A percentile compares a stretch with the other conserved stretches of the same genome.
Evolutionary conservation across 2,888 invertebrate species (phyloP).

Genomic region (Leucoma salicis): DNA sequence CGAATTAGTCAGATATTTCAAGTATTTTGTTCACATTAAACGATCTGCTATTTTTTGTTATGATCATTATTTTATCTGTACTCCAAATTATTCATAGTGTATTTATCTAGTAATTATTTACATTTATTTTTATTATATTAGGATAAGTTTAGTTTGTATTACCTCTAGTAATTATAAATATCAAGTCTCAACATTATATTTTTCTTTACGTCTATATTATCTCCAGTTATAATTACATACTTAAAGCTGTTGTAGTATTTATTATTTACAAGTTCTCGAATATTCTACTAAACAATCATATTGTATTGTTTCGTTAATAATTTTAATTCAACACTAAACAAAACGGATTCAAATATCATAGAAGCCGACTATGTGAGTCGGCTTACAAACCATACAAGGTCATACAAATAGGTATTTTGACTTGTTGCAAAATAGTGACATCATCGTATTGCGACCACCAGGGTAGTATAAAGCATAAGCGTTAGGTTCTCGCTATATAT

Average conservation of each 20-base stretch:
- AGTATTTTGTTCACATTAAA: conserved; percentile 20
- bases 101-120: too few species aligned
- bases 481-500: conserved; percentile 55
- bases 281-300: neutral
- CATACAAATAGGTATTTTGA: conserved; percentile 11
- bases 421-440: conserved; percentile 55
- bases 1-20: conserved; percentile 50
- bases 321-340: neutral
- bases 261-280: neutral
- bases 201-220: too few species aligned
- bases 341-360: conserved; percentile 7
- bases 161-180: too few species aligned
- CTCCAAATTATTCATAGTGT: too few species aligned
- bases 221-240: too few species aligned
- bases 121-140: too few species aligned
- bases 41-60: neutral
- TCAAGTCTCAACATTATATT: too few species aligned
- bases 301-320: neutral
- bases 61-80: too few species aligned
- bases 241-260: too few species aligned
- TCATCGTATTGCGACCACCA: conserved; percentile 69
- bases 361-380: conserved; percentile 11
- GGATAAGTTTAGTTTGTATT: too few species aligned
- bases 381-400: conserved; percentile 3
- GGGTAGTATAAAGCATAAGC: conserved; percentile 52